Evolutionary conservation across 2,888 invertebrate species (phyloP), one percentile per base, ranked within the genome.

Genomic region (Phyllotreta cruciferae): DNA sequence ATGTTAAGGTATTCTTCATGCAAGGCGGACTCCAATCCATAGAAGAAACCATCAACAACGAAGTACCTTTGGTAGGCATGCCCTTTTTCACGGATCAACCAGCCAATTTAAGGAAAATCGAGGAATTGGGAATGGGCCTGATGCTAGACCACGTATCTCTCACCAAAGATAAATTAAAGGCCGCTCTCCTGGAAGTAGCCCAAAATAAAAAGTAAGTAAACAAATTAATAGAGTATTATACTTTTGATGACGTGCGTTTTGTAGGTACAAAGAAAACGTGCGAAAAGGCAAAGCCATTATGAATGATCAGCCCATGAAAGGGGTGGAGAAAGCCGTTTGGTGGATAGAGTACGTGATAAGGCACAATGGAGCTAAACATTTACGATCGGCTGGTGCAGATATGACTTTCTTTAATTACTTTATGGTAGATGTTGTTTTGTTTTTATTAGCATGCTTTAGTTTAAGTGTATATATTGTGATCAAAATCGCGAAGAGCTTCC

Each of bases 381-480:
- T 85, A 3, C 80, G 82, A 6, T 81, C 84, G 4, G 77, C 83
- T 10, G 78, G 77, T 1, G 81, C 81, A 5, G 82, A 82, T 9
- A 67, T 81, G n/a, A 73, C 79, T 2, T 79, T 80, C 65, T 69
- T 77, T 44, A 77, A 80, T 70, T 83, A 83, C 67, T 83, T 81
- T 57, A 71, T 83, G 73, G 42, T 85, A 44, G 83, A 85, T 67
- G 71, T 75, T 0, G 44, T 75, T 5, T 63, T 55, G 3, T 63
- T 63, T 41, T 44, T 63, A 34, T 13, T 53, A 3, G 41, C 10
- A 8, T 55, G 49, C 36, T 0, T 10, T 10, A 39, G 52, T 24
- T 14, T 61, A 44, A 14, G 10, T 35, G 14, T 24, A 24, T 24
- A 24, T 24, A 24, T 24, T 24, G 24, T 24, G 4, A 24, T 24